Evolutionary conservation across 2,113 vertebrate species (phyloP).

Genomic region (Eonycteris spelaea): DNA sequence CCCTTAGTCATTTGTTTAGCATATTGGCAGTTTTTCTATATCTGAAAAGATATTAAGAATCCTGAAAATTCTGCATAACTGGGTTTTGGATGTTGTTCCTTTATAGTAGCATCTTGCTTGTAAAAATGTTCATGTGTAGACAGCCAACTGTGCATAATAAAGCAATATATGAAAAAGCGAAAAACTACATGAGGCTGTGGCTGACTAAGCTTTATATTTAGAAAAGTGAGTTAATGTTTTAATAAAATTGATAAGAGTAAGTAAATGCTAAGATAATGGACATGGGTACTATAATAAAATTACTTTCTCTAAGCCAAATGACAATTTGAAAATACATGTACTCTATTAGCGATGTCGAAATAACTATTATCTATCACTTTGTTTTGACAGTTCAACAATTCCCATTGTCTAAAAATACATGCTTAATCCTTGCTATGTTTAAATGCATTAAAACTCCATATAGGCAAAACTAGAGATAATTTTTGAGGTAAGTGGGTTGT

Average conservation of each 20-base stretch:
- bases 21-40: not conserved
- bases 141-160: not conserved
- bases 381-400: not conserved
- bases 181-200: not conserved
- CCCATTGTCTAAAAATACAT: not conserved
- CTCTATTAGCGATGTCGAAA: not conserved
- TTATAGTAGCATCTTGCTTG: not conserved
- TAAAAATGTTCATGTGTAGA: not conserved
- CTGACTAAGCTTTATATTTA: not conserved
- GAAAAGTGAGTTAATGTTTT: not conserved
- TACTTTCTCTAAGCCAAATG: not conserved
- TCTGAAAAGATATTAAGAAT: not conserved
- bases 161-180: not conserved
- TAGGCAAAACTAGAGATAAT: not conserved
- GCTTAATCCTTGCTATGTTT: not conserved
- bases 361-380: not conserved
- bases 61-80: not conserved
- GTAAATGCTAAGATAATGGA: not conserved
- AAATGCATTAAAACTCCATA: not conserved
- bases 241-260: not conserved
- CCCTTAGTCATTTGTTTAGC: not conserved
- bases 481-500: not conserved
- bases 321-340: not conserved
- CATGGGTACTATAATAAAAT: not conserved
- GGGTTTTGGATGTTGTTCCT: not conserved